A percentile compares a stretch with the other conserved stretches of the same genome.
phyloP scores from a whole-genome alignment of 2,888 invertebrate species.

The Pardosa pseudoannulata region DNA sequence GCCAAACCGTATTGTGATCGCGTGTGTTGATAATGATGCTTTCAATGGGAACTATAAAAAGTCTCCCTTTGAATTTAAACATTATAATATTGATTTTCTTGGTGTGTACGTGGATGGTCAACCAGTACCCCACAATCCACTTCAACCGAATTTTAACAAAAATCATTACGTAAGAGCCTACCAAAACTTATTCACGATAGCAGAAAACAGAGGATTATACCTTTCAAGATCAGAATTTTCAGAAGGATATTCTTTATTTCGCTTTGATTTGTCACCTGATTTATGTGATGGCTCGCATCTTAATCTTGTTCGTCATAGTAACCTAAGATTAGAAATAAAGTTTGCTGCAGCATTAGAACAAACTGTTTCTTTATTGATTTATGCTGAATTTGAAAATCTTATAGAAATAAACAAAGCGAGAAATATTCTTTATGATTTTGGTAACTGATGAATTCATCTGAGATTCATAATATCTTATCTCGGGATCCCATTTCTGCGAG shows the following conservation, averaged over 20 bases:
- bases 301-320: constrained; percentile 12
- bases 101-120: constrained; percentile 13
- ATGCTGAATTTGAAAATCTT: constrained; percentile 16
- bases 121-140: not conserved
- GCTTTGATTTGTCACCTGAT: constrained; percentile 1
- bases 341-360: not conserved
- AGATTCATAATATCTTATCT: constrained; percentile 20
- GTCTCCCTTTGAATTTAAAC: constrained; percentile 7
- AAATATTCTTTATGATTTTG: constrained; percentile 13
- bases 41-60: constrained; percentile 22
- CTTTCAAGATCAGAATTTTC: constrained; percentile 11
- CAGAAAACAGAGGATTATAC: not conserved
- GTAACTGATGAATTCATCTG: constrained; percentile 46
- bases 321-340: constrained; percentile 1
- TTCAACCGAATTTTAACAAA: not conserved
- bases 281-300: not conserved
- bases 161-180: constrained; percentile 1
- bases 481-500: constrained; percentile 2
- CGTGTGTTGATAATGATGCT: constrained; percentile 21
- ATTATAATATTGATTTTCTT: constrained; percentile 12
- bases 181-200: not conserved
- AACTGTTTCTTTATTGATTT: not conserved
- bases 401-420: constrained; percentile 18
- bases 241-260: not conserved
- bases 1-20: not conserved